Evolutionary conservation across 2,888 invertebrate species (phyloP), one percentile per base, ranked within the genome.

Genomic region (Drosophila merina): DNA sequence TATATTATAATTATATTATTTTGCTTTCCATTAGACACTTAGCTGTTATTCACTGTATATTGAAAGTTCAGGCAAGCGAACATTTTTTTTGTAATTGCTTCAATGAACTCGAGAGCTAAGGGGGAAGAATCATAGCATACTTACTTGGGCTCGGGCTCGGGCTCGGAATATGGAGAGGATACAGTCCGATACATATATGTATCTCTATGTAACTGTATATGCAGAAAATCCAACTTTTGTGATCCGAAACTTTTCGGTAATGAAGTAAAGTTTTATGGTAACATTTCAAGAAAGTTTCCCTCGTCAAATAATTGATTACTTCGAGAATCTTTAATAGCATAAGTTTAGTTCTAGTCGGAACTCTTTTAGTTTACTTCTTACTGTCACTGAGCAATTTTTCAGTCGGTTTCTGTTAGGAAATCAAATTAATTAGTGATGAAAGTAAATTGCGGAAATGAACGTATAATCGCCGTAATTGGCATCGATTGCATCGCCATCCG

Each of bases 401-500:
- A 28, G 20, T 6, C 28, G 4, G 4, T 28, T 42, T 6, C 12
- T 42, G 40, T 9, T n/a, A 42, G 40, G n/a, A 12, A 40, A 40
- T 40, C 14, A 40, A 40, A 14, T 40, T 14, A 40, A 40, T 36
- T n/a, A 36, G 5, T n/a, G n/a, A 36, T 12, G n/a, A 12, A 36
- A 36, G n/a, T 42, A 20, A 42, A 42, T 14, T 14, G 40, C 40
- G 40, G 40, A 44, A 44, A 25, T 44, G 10, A 10, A 44, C 36
- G 20, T 44, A 73, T 50, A 67, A 33, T 52, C 38, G 12, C 52
- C 25, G 47, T 78, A 79, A 82, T 85, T 78, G 80, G 59, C 68
- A 79, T 76, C 68, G 68, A 54, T 66, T 64, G 57, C 52, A 28
- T 52, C 38, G 50, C 44, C 28, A 50, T 49, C 33, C 47, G 10